Base-by-base conservation (phyloP, 2,113 vertebrate species). In the Irena cyanogastra region DNA sequence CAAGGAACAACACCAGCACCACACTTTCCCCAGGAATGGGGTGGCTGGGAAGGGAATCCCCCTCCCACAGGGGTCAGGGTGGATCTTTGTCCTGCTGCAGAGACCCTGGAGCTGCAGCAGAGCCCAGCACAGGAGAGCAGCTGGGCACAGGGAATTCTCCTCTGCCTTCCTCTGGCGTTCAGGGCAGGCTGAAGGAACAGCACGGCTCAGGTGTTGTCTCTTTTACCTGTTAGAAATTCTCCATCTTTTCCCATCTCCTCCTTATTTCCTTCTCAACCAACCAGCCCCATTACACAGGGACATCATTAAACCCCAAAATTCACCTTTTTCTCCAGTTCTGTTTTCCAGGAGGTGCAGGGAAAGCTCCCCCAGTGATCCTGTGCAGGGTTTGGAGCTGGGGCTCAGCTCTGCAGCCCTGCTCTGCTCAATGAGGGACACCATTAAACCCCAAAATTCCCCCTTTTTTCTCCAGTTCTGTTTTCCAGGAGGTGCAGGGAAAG, bases 391-490 rank as follows among this genome's bases (percentile, higher is more conserved):
- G 3, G 50, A 5, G 28, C 45, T 16, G 42, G 21, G 27, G 8
- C 12, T 9, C 39, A 57, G 80, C 68, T 53, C 70, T 24, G 35
- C 68, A 23, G 14, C 49, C 5, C 4, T n/a, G 37, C 30, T 39
- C n/a, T 16, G 17, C 17, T 10, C 28, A 53, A n/a, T n/a, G n/a
- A n/a, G n/a, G n/a, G n/a, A n/a, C n/a, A n/a, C n/a, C n/a, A n/a
- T n/a, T n/a, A n/a, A n/a, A n/a, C n/a, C n/a, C n/a, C n/a, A n/a
- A n/a, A n/a, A n/a, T n/a, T n/a, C n/a, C n/a, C n/a, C n/a, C n/a
- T n/a, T n/a, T n/a, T 87, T 30, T 22, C 21, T 19, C 66, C 7
- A 1, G 10, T n/a, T 6, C 2, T 26, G 0, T 35, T 44, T 35
- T 3, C 53, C 41, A 7, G 9, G 9, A 10, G 5, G 13, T 27